Evolutionary conservation across 1,140 invertebrate genomes (phyloP).

Genomic region (Saxidomus purpurata): DNA sequence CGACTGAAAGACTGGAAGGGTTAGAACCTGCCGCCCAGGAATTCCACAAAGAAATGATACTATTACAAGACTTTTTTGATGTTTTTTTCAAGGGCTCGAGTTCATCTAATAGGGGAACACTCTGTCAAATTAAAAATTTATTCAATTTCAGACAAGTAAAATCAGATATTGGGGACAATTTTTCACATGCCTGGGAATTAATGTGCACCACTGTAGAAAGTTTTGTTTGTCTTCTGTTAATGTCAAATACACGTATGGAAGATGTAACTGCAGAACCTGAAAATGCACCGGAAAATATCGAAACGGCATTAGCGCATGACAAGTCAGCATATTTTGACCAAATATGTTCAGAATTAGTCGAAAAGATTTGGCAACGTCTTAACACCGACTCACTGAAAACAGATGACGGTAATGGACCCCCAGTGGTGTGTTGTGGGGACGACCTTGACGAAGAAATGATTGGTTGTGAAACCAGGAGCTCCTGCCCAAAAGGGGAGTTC

Average conservation of each 20-base stretch:
- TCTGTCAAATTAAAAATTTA: slow-evolving; percentile 59
- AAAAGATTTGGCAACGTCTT: too few species aligned
- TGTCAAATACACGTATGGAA: not conserved
- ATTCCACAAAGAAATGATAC: slow-evolving; percentile 65
- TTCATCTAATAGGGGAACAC: too few species aligned
- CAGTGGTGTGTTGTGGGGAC: too few species aligned
- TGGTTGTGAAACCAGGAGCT: too few species aligned
- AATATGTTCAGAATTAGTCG: not conserved
- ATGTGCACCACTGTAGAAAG: not conserved
- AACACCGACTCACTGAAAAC: too few species aligned
- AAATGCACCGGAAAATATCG: too few species aligned
- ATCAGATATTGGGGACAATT: slow-evolving; percentile 38
- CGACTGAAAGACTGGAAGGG: slow-evolving; percentile 54
- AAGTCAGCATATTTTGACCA: not conserved
- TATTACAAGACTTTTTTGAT: slow-evolving; percentile 58
- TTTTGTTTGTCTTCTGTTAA: slow-evolving; percentile 9
- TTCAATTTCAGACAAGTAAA: slow-evolving; percentile 54
- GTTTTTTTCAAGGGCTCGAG: slow-evolving; percentile 57
- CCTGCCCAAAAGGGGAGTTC: too few species aligned
- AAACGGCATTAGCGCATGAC: too few species aligned
- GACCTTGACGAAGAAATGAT: too few species aligned
- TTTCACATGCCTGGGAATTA: too few species aligned
- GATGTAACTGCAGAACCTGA: too few species aligned
- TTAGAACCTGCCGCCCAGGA: slow-evolving; percentile 49
- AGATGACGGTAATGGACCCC: too few species aligned